These are phyloP conservation scores for Celastrina argiolus DNA, from an alignment of 2,888 invertebrate species.

Conservation along the genomic window DNA sequence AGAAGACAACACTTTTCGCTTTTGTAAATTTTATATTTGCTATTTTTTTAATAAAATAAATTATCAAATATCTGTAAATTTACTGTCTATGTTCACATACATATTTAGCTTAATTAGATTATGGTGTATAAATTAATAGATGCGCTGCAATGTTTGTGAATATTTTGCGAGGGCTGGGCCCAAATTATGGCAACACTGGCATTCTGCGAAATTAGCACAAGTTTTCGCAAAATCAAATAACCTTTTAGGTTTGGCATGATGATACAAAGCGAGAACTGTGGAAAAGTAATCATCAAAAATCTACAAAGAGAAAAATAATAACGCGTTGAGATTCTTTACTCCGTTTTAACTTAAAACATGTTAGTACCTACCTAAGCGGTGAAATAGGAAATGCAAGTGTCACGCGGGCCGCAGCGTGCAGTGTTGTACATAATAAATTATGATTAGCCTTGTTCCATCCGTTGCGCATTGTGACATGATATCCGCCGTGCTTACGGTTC, in stretches of 20 bases:
- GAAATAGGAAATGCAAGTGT: conserved; percentile 20
- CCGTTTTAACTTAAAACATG: too few relatives aligned
- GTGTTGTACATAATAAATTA: conserved; percentile 25
- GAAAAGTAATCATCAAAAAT: too few relatives aligned
- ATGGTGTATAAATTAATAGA: conserved; percentile 11
- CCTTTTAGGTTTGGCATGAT: too few relatives aligned
- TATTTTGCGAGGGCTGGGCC: conserved; percentile 19
- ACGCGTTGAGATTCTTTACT: too few relatives aligned
- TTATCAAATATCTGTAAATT: conserved; percentile 6
- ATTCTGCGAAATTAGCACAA: background rate
- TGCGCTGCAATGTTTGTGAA: conserved; percentile 10
- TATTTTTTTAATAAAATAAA: background rate
- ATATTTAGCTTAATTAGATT: conserved; percentile 16
- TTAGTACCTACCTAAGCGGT: background rate
- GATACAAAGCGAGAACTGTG: too few relatives aligned
- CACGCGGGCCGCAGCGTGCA: conserved; percentile 25
- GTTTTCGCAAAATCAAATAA: too few relatives aligned
- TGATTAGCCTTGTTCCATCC: conserved; percentile 30
- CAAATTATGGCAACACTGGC: conserved; percentile 10
- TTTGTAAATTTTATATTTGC: too few relatives aligned
- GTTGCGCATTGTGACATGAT: conserved; percentile 38
- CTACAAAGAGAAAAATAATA: too few relatives aligned
- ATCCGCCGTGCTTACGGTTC: conserved; percentile 42
- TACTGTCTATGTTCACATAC: conserved; percentile 13
- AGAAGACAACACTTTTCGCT: too few relatives aligned